These are phyloP conservation scores for Austrolebias charrua DNA, from an alignment of 2,797 vertebrate genomes.

Conservation along the genomic window DNA sequence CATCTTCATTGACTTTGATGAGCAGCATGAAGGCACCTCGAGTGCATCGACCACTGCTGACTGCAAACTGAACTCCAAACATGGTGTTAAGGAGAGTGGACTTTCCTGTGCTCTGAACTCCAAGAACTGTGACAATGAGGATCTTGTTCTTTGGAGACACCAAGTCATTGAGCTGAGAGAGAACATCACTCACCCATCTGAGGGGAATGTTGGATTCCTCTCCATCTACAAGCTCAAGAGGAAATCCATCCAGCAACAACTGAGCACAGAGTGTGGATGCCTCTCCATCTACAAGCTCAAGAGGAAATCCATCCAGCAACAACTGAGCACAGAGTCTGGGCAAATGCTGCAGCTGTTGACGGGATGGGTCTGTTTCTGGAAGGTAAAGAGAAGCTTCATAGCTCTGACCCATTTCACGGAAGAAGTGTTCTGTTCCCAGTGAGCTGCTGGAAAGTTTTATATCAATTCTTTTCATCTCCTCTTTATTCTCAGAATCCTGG, in stretches of 20 bases:
- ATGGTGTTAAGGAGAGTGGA: constrained; percentile 67
- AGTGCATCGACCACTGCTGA: constrained; percentile 78
- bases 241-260: constrained; percentile 78
- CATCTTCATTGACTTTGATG: constrained; percentile 67
- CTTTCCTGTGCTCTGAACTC: no score
- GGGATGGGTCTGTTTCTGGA: constrained; percentile 29
- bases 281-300: constrained; percentile 84
- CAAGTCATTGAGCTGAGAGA: no score
- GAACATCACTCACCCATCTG: no score
- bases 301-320: constrained; percentile 77
- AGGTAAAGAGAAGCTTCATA: constrained; percentile 79
- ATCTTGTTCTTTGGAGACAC: no score
- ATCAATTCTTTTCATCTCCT: constrained; percentile 61
- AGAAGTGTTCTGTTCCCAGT: constrained; percentile 81
- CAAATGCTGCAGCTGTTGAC: constrained; percentile 68
- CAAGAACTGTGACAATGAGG: no score
- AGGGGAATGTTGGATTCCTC: constrained; percentile 77
- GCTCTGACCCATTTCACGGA: constrained; percentile 83
- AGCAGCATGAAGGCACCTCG: constrained; percentile 77
- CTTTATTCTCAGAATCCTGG: constrained; percentile 47
- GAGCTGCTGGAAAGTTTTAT: constrained; percentile 73
- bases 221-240: constrained; percentile 83
- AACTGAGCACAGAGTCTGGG: constrained; percentile 76
- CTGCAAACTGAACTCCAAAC: constrained; percentile 84
- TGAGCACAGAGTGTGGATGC: constrained; percentile 79